Percentiles rank a stretch among this genome's conserved stretches.
These are phyloP conservation scores for Pseudolaguvia tuberculata DNA, from an alignment of 2,113 vertebrate genomes.

Conservation along the genomic window DNA sequence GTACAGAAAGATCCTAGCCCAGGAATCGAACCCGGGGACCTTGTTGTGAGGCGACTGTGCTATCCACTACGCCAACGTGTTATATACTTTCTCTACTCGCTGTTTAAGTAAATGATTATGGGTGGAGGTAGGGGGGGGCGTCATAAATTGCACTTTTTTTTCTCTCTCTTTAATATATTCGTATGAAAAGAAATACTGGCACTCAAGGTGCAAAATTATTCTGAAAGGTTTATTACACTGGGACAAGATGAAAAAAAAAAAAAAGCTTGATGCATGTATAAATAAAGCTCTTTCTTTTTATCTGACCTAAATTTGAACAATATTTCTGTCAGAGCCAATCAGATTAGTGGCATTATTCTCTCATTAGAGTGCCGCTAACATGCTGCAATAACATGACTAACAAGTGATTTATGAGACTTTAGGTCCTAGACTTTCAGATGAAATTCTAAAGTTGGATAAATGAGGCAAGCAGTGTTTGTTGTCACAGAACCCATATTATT, in stretches of 20 bases:
- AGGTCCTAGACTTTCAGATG: slow-evolving; percentile 9
- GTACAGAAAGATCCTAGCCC: too few species aligned
- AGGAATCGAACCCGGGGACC: too few species aligned
- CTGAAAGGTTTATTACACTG: slow-evolving; percentile 27
- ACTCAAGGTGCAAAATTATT: slow-evolving; percentile 17
- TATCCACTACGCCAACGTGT: too few species aligned
- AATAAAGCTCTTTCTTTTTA: slow-evolving; percentile 24
- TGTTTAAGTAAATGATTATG: neutral
- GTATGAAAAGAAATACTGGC: neutral
- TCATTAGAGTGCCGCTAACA: slow-evolving; percentile 22
- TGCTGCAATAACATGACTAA: slow-evolving; percentile 18
- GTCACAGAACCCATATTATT: neutral
- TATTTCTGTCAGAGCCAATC: slow-evolving; percentile 27
- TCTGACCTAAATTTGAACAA: slow-evolving; percentile 36
- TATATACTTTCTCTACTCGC: neutral
- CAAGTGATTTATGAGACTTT: slow-evolving; percentile 29
- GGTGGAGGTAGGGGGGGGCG: neutral
- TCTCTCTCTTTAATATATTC: neutral
- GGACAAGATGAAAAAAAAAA: neutral
- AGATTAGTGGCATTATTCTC: slow-evolving; percentile 21
- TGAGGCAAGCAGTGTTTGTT: slow-evolving; percentile 12
- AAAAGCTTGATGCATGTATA: neutral
- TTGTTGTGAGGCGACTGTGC: too few species aligned
- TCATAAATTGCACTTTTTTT: neutral
- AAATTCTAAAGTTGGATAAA: slow-evolving; percentile 12